These are phyloP conservation scores for Apamea anceps DNA, from an alignment of 2,888 invertebrate genomes.

Conservation along the genomic window DNA sequence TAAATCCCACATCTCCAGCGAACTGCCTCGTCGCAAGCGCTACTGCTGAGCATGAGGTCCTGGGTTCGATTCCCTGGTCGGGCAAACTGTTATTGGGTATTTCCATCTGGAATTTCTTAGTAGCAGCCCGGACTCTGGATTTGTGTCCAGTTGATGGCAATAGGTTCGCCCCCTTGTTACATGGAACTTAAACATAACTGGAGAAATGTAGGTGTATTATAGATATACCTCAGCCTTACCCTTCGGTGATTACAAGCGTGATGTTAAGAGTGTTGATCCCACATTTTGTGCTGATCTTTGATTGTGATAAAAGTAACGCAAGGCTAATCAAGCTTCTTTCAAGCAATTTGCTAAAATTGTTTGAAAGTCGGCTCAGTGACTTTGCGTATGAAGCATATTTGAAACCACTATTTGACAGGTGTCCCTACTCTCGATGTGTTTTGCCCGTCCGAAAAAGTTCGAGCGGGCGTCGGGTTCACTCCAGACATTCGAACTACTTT, in stretches of 20 bases:
- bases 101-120: background rate
- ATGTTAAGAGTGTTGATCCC: background rate
- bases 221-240: background rate
- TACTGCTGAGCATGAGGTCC: background rate
- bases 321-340: background rate
- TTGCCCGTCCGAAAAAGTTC: background rate
- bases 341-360: background rate
- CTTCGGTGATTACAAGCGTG: background rate
- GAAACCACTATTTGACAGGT: background rate
- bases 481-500: background rate
- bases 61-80: background rate
- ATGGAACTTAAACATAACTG: background rate
- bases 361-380: background rate
- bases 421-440: background rate
- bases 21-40: background rate
- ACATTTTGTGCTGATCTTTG: constrained; percentile 7
- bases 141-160: background rate
- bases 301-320: constrained; percentile 2
- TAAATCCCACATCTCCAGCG: background rate
- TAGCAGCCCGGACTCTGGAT: background rate
- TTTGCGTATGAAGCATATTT: background rate
- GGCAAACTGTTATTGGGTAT: background rate
- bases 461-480: background rate
- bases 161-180: background rate
- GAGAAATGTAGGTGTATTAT: background rate